Evolutionary conservation across 1,140 invertebrate genomes (phyloP).

Genomic region (Psilanteris sp.): DNA sequence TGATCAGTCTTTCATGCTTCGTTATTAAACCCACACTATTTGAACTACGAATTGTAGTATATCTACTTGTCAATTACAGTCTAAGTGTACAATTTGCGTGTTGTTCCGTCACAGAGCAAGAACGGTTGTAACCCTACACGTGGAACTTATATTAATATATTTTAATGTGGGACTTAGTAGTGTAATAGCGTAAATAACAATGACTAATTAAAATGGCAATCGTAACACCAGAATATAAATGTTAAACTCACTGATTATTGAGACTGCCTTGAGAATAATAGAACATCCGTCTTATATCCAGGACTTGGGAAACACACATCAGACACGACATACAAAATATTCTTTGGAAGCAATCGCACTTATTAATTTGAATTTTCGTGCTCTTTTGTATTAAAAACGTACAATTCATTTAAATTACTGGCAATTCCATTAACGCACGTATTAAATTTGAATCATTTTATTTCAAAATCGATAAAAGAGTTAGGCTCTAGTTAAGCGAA

Average conservation of each 20-base stretch:
- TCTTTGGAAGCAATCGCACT: slow-evolving; percentile 52
- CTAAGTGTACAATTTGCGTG: slow-evolving; percentile 1
- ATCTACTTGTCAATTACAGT: neutral
- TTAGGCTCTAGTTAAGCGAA: slow-evolving; percentile 38
- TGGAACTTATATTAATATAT: slow-evolving; percentile 25
- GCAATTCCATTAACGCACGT: slow-evolving; percentile 22
- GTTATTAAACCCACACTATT: slow-evolving; percentile 19
- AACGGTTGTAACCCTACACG: neutral
- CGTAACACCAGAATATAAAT: slow-evolving; percentile 56
- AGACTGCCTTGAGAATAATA: slow-evolving; percentile 65
- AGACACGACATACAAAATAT: slow-evolving; percentile 70
- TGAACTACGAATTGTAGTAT: slow-evolving; percentile 4
- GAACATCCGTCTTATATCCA: slow-evolving; percentile 69
- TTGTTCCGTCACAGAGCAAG: slow-evolving; percentile 3
- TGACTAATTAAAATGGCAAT: slow-evolving; percentile 38
- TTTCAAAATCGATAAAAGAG: slow-evolving; percentile 20
- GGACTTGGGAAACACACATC: slow-evolving; percentile 73
- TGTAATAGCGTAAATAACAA: slow-evolving; percentile 31
- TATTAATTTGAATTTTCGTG: slow-evolving; percentile 21
- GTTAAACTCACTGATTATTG: slow-evolving; percentile 69
- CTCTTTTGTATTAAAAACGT: slow-evolving; percentile 23
- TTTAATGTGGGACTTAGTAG: slow-evolving; percentile 23
- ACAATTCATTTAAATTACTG: slow-evolving; percentile 26
- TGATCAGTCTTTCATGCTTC: slow-evolving; percentile 16
- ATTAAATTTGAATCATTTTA: slow-evolving; percentile 32